phyloP scores from a whole-genome alignment of 2,888 invertebrate species.

The Pachydiplax longipennis region DNA sequence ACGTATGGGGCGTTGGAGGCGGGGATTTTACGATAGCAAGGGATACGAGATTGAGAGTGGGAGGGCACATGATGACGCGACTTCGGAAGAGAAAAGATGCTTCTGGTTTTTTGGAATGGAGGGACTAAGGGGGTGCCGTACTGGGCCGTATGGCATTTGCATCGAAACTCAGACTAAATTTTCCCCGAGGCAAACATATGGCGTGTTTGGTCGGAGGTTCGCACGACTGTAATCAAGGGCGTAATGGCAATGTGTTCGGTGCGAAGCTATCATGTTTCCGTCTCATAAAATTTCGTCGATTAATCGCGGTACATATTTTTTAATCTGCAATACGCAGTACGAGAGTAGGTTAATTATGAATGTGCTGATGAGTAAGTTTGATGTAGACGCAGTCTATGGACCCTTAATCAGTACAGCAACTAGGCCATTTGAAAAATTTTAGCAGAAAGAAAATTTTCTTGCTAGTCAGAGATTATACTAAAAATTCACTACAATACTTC shows the following conservation, averaged over 20 bases:
- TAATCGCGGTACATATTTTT: too few relatives aligned
- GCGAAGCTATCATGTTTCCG: too few relatives aligned
- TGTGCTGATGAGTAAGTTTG: too few relatives aligned
- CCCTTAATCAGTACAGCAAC: too few relatives aligned
- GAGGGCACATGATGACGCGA: not conserved
- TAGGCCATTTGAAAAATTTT: too few relatives aligned
- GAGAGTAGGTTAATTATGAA: too few relatives aligned
- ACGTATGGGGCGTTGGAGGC: not conserved
- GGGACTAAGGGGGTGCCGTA: not conserved
- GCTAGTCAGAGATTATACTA: too few relatives aligned
- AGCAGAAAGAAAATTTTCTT: too few relatives aligned
- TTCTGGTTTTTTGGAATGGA: not conserved
- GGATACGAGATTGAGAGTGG: not conserved
- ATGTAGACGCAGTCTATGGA: too few relatives aligned
- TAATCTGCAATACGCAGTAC: too few relatives aligned
- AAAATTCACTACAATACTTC: too few relatives aligned
- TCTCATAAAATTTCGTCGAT: too few relatives aligned
- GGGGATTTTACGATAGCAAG: not conserved
- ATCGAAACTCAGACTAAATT: not conserved
- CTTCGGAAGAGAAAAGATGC: not conserved
- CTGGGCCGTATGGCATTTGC: not conserved
- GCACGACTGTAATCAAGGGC: not conserved
- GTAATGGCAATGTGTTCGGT: not conserved
- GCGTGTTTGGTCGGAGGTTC: not conserved
- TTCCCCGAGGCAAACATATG: not conserved